These are phyloP conservation scores for Cantharis flavilabris DNA, from an alignment of 2,888 invertebrate species.

Conservation along the genomic window DNA sequence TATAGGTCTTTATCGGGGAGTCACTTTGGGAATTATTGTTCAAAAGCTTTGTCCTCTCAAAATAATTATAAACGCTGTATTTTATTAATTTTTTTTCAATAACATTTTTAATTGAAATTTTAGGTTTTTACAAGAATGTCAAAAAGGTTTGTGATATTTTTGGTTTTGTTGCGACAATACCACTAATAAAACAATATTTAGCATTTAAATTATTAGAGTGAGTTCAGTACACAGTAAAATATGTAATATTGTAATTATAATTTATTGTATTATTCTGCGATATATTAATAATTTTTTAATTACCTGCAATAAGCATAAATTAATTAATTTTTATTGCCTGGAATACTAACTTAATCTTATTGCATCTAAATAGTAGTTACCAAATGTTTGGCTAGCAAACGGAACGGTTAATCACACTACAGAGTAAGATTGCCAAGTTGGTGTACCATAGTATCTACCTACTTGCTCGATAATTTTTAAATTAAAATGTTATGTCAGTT, in stretches of 20 bases:
- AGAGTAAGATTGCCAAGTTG: neutral
- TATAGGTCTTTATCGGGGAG: neutral
- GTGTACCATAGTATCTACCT: neutral
- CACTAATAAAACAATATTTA: neutral
- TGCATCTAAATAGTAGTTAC: neutral
- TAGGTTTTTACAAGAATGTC: too few species aligned
- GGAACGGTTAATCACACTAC: neutral
- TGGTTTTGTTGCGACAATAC: too few species aligned
- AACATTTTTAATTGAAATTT: too few species aligned
- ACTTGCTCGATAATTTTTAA: neutral
- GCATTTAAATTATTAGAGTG: neutral
- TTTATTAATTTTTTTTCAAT: too few species aligned
- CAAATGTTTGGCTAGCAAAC: neutral
- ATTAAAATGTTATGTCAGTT: neutral
- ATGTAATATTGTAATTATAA: neutral
- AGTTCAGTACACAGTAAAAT: neutral
- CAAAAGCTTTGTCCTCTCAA: neutral
- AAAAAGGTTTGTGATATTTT: too few species aligned
- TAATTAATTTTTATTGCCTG: neutral
- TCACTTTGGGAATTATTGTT: neutral
- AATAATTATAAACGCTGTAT: neutral
- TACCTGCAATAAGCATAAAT: neutral
- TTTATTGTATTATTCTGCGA: neutral
- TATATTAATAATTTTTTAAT: neutral
- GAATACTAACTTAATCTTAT: neutral